Evolutionary conservation across 2,888 invertebrate genomes (phyloP), one percentile per base, ranked within the genome.

Genomic region (Drosophila neotestacea): DNA sequence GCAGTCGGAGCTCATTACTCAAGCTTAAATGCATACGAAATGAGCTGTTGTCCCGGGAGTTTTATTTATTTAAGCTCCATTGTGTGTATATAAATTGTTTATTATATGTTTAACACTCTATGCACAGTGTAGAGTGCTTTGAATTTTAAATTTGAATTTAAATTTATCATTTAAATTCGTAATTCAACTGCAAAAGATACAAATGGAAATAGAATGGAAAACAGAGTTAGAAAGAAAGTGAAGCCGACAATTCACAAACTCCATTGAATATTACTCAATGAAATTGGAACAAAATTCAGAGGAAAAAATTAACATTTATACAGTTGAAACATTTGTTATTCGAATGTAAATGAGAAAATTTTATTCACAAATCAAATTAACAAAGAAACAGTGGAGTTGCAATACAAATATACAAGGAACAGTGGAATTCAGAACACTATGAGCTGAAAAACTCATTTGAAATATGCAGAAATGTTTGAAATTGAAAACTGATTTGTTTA

Each of bases 11-110:
- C 73, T 79, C 73, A 81, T 83, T 80, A 83, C 65, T 71, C 71
- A 81, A 74, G 84, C 81, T 90, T 85, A 90, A 90, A 85, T 88
- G 89, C 90, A 89, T 90, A 90, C 78, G 77, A 86, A 89, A 90
- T 85, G 88, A 89, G 85, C 67, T 73, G 74, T 77, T 77, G 77
- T 83, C 73, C 81, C 70, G 66, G 60, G 30, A 69, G 66, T 71
- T 73, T 79, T 73, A 75, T 70, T 80, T 80, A 80, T 75, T 75
- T 68, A 65, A 73, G 68, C 74, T 69, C 39, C 69, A 78, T 75
- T 75, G 62, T 70, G 61, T 73, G 61, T 68, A n/a, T 68, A 59
- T 63, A 77, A 70, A 79, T 71, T 82, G 72, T 74, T 66, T 80
- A 70, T 73, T 63, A 79, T 70, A 77, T 83, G 81, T 77, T 83